Evolutionary conservation across 2,113 vertebrate genomes (phyloP).

Genomic region (Fulmarus glacialis): DNA sequence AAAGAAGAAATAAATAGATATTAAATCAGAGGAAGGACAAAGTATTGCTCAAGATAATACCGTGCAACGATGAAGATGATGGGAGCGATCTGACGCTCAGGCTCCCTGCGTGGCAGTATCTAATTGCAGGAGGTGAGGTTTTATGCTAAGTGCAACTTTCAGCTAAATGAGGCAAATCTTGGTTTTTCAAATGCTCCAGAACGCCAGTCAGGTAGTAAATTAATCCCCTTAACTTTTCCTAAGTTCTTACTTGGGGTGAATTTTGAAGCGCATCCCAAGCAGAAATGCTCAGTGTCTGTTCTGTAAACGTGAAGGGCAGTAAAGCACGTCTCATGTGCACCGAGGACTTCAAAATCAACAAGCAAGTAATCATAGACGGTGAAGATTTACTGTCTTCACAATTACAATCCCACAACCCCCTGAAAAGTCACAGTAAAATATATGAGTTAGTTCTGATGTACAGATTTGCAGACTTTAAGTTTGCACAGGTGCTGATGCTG

Average conservation of each 20-base stretch:
- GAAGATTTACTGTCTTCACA: neutral
- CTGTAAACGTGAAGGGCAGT: neutral
- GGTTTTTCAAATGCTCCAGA: neutral
- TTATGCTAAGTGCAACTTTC: neutral
- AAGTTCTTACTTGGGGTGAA: neutral
- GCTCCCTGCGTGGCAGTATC: neutral
- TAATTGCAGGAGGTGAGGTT: neutral
- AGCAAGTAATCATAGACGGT: neutral
- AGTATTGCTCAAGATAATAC: neutral
- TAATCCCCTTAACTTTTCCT: neutral
- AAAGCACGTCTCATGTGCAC: neutral
- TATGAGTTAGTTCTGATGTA: neutral
- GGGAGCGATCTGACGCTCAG: rapidly evolving
- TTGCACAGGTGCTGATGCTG: neutral
- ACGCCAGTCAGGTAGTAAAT: neutral
- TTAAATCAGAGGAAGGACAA: neutral
- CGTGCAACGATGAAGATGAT: rapidly evolving
- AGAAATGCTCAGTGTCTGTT: neutral
- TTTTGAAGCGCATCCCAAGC: neutral
- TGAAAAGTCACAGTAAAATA: neutral
- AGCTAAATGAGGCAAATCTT: neutral
- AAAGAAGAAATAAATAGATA: neutral
- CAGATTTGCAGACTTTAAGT: neutral
- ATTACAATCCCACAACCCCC: neutral
- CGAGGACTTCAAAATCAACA: neutral